Percentiles rank a stretch among this genome's conserved stretches.
Conservation (phyloP, 2,797 vertebrate species). For the Anolis apletophallus region DNA sequence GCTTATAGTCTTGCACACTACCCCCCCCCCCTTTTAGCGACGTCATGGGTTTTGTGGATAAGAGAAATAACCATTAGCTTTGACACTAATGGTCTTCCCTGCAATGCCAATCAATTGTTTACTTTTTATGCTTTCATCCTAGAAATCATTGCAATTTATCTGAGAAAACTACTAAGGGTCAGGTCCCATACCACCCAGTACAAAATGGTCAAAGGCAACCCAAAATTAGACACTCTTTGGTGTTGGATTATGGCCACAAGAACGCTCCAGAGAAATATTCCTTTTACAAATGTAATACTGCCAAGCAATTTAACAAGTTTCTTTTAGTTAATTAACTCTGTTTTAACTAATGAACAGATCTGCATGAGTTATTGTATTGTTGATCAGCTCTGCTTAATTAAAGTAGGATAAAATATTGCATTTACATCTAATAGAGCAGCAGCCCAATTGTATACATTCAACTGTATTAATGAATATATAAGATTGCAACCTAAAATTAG, state of each 20-base stretch:
- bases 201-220: neutral
- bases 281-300: neutral
- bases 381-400: neutral
- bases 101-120: constrained; percentile 9
- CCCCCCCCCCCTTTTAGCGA: neutral
- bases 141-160: neutral
- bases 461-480: no score
- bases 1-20: neutral
- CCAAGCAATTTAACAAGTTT: neutral
- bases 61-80: constrained; percentile 10
- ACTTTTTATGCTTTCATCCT: neutral
- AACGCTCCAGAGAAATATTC: neutral
- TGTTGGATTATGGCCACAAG: neutral
- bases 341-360: neutral
- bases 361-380: neutral
- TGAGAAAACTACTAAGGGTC: neutral
- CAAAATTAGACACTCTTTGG: neutral
- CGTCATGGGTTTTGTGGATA: constrained; percentile 18
- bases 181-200: neutral
- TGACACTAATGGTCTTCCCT: constrained; percentile 11
- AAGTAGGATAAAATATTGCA: neutral
- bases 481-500: no score
- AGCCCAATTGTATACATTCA: neutral
- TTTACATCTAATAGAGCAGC: neutral
- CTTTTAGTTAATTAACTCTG: neutral